Percentiles rank a stretch among this genome's conserved stretches.
Conservation (phyloP, 1,140 invertebrate genomes). For the Micrasema longulum region DNA sequence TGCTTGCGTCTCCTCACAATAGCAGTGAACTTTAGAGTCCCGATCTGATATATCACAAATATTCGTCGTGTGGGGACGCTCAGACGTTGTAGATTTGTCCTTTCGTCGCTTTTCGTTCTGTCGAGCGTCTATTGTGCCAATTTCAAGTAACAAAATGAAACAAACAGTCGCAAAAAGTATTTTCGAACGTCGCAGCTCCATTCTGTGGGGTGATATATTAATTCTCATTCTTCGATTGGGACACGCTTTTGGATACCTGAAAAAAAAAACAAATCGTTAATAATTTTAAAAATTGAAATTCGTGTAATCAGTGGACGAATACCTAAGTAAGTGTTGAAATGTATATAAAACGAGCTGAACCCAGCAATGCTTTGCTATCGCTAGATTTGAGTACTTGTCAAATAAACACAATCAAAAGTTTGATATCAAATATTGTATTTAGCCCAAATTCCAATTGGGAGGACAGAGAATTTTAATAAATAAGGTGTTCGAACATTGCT, state of each 20-base stretch:
- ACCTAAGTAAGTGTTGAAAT: too few species aligned
- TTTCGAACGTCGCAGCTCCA: slow-evolving; percentile 34
- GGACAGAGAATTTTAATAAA: too few species aligned
- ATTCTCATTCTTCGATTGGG: slow-evolving; percentile 2
- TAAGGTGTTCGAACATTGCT: too few species aligned
- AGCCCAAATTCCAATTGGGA: too few species aligned
- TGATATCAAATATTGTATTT: too few species aligned
- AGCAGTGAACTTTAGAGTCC: slow-evolving; percentile 66
- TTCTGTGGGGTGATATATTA: slow-evolving; percentile 3
- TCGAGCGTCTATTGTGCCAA: slow-evolving; percentile 40
- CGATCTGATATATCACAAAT: slow-evolving; percentile 65
- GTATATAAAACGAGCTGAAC: too few species aligned
- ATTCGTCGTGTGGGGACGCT: slow-evolving; percentile 53
- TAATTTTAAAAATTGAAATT: background rate
- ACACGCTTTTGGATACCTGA: background rate
- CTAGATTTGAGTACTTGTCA: too few species aligned
- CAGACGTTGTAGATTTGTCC: slow-evolving; percentile 45
- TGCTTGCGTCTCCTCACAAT: slow-evolving; percentile 63
- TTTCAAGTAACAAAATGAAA: slow-evolving; percentile 42
- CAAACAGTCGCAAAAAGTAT: slow-evolving; percentile 31
- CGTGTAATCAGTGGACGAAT: background rate
- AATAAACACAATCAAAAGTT: too few species aligned
- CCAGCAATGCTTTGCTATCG: too few species aligned
- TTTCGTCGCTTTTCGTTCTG: slow-evolving; percentile 50
- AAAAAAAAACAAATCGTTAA: slow-evolving; percentile 41